A percentile compares a stretch with the other conserved stretches of the same genome.
These are phyloP conservation scores for Hirundichthys speculiger DNA, from an alignment of 2,113 vertebrate genomes.

Conservation along the genomic window DNA sequence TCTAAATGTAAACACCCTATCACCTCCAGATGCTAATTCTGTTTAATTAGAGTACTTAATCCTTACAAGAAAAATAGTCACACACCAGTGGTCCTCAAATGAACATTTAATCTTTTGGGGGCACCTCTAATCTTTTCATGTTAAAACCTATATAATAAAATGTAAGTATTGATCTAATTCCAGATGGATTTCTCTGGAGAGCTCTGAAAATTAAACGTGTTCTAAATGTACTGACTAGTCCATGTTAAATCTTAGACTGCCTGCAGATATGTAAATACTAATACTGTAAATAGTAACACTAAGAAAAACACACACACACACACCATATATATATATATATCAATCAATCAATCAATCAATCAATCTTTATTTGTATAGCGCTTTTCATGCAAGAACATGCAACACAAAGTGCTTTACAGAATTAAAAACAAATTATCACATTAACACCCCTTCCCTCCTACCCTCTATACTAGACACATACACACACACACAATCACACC, in stretches of 20 bases:
- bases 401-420: no score
- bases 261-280: not conserved
- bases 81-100: constrained; percentile 86
- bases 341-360: no score
- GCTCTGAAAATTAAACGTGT: constrained; percentile 55
- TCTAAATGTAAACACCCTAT: constrained; percentile 66
- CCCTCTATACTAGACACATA: no score
- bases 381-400: no score
- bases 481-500: no score
- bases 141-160: constrained; percentile 94
- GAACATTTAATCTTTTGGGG: constrained; percentile 93
- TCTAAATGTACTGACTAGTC: constrained; percentile 27
- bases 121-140: constrained; percentile 94
- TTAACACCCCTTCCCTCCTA: no score
- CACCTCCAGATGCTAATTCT: constrained; percentile 76
- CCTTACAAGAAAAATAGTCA: constrained; percentile 90
- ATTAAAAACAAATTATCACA: no score
- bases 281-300: no score
- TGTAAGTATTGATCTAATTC: constrained; percentile 93
- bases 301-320: no score
- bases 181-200: constrained; percentile 57
- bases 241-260: constrained; percentile 22
- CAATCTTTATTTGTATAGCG: no score
- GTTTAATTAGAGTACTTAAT: constrained; percentile 91
- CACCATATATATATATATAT: no score